Percentiles rank a stretch among this genome's conserved stretches.
These are phyloP conservation scores for Hirudo medicinalis DNA, from an alignment of 1,140 invertebrate genomes.

Conservation along the genomic window DNA sequence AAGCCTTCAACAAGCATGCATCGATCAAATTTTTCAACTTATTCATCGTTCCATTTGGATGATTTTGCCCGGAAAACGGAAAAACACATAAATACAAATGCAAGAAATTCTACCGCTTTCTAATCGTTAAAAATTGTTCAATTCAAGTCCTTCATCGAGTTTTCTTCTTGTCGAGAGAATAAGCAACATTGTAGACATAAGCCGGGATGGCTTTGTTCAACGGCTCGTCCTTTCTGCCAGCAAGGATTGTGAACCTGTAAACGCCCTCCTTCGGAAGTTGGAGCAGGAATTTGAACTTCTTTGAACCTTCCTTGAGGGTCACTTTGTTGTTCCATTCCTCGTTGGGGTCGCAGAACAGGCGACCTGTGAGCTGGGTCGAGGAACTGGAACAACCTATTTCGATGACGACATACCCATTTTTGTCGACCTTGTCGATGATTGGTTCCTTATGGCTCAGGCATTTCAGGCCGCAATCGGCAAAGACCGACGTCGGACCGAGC, in stretches of 20 bases:
- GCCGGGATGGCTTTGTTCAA: slow-evolving; percentile 31
- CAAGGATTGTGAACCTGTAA: slow-evolving; percentile 38
- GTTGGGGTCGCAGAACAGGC: slow-evolving; percentile 36
- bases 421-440: slow-evolving; percentile 30
- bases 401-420: slow-evolving; percentile 25
- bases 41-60: not conserved
- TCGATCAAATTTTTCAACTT: not conserved
- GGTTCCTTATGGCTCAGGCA: slow-evolving; percentile 33
- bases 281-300: slow-evolving; percentile 29
- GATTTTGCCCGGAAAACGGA: not conserved
- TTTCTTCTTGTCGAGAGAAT: slow-evolving; percentile 8
- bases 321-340: slow-evolving; percentile 35
- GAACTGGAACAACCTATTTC: slow-evolving; percentile 30
- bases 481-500: slow-evolving; percentile 32
- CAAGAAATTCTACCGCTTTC: too few relatives aligned
- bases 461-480: slow-evolving; percentile 32
- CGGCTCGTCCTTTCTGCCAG: slow-evolving; percentile 26
- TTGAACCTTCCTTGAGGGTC: slow-evolving; percentile 26
- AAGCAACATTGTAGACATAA: slow-evolving; percentile 30
- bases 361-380: slow-evolving; percentile 31
- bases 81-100: too few relatives aligned
- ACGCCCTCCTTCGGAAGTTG: slow-evolving; percentile 32
- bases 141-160: too few relatives aligned
- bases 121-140: too few relatives aligned
- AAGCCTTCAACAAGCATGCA: too few relatives aligned